These are phyloP conservation scores for Trachelus iudaicus DNA, from an alignment of 2,888 invertebrate species.

Conservation along the genomic window DNA sequence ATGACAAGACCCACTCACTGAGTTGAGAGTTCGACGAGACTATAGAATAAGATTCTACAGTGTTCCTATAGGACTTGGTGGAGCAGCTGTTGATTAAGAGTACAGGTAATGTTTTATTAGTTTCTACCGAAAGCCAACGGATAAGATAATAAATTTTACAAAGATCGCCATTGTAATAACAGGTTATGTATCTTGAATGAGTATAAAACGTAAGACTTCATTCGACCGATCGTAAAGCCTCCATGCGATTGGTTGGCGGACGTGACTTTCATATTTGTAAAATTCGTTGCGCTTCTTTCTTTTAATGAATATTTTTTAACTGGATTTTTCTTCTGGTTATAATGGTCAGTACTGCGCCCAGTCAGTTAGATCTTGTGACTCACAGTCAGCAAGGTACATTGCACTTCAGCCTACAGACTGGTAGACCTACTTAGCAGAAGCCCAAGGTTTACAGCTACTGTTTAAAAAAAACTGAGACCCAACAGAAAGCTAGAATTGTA, in stretches of 20 bases:
- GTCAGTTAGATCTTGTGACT: background rate
- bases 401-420: background rate
- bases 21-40: background rate
- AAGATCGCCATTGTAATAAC: background rate
- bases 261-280: background rate
- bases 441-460: background rate
- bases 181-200: background rate
- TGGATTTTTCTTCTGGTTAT: background rate
- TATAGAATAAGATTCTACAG: background rate
- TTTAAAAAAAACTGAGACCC: background rate
- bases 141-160: background rate
- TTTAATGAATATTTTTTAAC: background rate
- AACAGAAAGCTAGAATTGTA: background rate
- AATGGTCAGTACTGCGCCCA: background rate
- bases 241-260: background rate
- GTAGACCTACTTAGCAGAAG: background rate
- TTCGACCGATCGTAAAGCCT: background rate
- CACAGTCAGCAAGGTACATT: background rate
- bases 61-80: background rate
- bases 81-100: background rate
- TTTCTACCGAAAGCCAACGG: background rate
- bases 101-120: background rate
- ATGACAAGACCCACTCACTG: background rate
- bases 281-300: background rate
- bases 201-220: background rate